Percentiles rank a stretch among this genome's conserved stretches.
Conservation (phyloP, 2,113 vertebrate genomes). For the Apeltes quadracus region DNA sequence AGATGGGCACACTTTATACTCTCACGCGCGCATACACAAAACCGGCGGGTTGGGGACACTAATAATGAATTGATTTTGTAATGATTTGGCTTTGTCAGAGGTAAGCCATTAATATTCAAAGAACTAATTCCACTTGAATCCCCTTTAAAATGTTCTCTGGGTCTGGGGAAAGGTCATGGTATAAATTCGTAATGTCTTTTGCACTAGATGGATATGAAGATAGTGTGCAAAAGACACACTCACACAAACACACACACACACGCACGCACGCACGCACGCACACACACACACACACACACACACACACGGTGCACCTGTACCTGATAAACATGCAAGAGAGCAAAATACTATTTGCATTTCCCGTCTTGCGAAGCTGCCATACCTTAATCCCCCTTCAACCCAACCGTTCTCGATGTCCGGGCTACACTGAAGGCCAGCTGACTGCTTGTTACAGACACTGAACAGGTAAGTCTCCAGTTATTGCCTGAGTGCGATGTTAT, state of each 20-base stretch:
- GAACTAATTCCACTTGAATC: conserved; percentile 10
- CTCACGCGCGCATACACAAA: background rate
- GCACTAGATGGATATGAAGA: background rate
- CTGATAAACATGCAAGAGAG: conserved; percentile 45
- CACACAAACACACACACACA: background rate
- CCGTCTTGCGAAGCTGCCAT: conserved; percentile 16
- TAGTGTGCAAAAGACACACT: background rate
- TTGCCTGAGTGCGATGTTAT: conserved; percentile 51
- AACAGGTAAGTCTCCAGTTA: conserved; percentile 50
- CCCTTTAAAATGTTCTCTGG: conserved; percentile 30
- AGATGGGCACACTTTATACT: too few relatives aligned
- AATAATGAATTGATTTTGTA: conserved; percentile 27
- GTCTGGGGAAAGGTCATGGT: conserved; percentile 38
- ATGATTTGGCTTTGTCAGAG: conserved; percentile 19
- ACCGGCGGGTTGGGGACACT: conserved; percentile 17
- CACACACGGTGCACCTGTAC: background rate
- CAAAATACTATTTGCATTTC: conserved; percentile 42
- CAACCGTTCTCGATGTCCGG: conserved; percentile 31
- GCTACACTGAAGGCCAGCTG: conserved; percentile 32
- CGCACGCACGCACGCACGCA: background rate
- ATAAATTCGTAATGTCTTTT: conserved; percentile 24
- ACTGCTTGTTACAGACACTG: conserved; percentile 51
- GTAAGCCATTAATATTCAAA: conserved; percentile 33
- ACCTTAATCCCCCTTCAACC: conserved; percentile 38
- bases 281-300: background rate